These are phyloP conservation scores for Ovibos moschatus DNA, from an alignment of 2,113 vertebrate genomes.

Conservation along the genomic window DNA sequence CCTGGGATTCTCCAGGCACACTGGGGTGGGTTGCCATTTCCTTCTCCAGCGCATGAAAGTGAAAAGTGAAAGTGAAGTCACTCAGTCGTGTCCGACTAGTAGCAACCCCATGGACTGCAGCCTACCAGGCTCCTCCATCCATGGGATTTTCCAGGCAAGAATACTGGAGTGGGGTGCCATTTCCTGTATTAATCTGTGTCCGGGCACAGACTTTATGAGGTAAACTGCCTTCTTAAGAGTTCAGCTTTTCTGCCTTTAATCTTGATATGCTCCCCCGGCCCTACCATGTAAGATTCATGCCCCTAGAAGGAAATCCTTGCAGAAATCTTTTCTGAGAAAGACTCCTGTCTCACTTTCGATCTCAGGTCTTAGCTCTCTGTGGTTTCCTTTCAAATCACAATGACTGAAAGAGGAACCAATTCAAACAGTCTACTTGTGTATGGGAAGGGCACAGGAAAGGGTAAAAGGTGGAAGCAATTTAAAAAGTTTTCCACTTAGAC, in stretches of 20 bases:
- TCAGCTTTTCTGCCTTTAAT: not conserved
- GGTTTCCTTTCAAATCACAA: not conserved
- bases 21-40: no score
- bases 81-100: no score
- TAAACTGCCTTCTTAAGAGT: not conserved
- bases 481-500: not conserved
- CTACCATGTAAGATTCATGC: not conserved
- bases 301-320: not conserved
- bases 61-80: no score
- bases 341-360: not conserved
- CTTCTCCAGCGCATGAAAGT: no score
- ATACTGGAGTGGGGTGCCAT: no score
- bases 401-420: not conserved
- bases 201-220: not conserved
- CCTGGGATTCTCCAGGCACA: no score
- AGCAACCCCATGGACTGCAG: no score
- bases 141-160: no score
- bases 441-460: not conserved
- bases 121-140: no score
- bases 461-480: not conserved
- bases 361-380: not conserved
- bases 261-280: not conserved
- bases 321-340: not conserved
- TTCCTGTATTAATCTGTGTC: not conserved
- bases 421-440: not conserved